A percentile compares a stretch with the other conserved stretches of the same genome.
Evolutionary conservation across 2,797 vertebrate genomes (phyloP).

Genomic region (Galaxias olidus): DNA sequence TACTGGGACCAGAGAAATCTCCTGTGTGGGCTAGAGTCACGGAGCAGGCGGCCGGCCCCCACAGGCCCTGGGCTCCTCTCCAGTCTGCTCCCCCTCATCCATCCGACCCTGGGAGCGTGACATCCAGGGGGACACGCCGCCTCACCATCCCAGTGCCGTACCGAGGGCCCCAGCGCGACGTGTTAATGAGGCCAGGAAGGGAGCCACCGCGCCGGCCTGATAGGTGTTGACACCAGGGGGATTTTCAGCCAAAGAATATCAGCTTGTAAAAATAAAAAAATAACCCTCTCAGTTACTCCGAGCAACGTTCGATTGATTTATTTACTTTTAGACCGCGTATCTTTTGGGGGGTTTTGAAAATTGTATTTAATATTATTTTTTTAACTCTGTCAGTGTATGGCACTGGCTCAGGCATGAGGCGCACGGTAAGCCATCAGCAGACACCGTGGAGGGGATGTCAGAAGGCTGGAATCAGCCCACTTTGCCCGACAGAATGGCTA

Average conservation of each 20-base stretch:
- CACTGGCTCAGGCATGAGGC: too few species aligned
- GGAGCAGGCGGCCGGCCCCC: background rate
- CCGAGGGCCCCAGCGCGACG: background rate
- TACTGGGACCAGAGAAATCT: too few species aligned
- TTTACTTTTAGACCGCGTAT: too few species aligned
- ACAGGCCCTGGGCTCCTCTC: constrained; percentile 43
- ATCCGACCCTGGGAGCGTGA: constrained; percentile 12
- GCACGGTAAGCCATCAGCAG: too few species aligned
- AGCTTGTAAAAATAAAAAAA: background rate
- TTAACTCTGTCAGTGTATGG: too few species aligned
- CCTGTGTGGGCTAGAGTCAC: too few species aligned
- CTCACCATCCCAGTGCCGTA: background rate
- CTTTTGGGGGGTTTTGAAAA: too few species aligned
- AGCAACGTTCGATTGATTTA: too few species aligned
- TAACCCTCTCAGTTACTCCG: too few species aligned
- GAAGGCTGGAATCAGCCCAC: constrained; percentile 8
- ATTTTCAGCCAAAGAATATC: constrained; percentile 1
- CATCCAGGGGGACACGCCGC: background rate
- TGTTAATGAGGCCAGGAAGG: background rate
- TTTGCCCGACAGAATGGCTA: background rate
- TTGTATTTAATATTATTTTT: too few species aligned
- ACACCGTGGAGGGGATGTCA: constrained; percentile 29
- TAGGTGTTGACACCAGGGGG: background rate
- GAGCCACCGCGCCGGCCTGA: background rate
- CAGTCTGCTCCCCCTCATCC: constrained; percentile 36